Percentiles rank a stretch among this genome's conserved stretches.
These are phyloP conservation scores for Heteronetta atricapilla DNA, from an alignment of 2,113 vertebrate genomes.

Conservation along the genomic window DNA sequence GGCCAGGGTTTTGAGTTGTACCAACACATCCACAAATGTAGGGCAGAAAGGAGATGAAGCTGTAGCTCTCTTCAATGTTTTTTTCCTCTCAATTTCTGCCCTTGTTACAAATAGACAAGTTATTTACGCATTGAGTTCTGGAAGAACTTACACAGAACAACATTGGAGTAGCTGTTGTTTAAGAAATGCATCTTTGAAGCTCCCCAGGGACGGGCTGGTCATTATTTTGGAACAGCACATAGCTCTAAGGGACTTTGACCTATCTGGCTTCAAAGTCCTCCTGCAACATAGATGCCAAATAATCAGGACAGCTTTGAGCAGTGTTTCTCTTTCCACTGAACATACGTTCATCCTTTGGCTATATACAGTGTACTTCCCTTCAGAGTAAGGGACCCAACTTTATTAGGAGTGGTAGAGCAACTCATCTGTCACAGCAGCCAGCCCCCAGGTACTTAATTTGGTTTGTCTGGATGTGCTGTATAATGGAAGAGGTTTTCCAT, in stretches of 20 bases:
- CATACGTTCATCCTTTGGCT: not conserved
- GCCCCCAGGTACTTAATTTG: not conserved
- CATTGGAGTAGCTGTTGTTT: not conserved
- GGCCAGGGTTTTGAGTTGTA: not conserved
- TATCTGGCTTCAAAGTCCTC: not conserved
- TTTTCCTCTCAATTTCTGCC: not conserved
- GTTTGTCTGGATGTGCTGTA: not conserved
- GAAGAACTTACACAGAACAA: not conserved
- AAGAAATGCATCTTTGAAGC: not conserved
- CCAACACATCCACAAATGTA: not conserved
- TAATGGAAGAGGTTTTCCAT: not conserved
- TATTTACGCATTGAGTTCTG: not conserved
- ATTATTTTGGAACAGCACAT: not conserved
- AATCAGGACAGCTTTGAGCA: not conserved
- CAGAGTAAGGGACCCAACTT: not conserved
- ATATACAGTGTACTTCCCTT: not conserved
- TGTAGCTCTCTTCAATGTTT: not conserved
- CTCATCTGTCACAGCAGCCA: not conserved
- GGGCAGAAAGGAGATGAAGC: not conserved
- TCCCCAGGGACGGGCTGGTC: not conserved
- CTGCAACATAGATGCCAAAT: not conserved
- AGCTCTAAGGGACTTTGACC: not conserved
- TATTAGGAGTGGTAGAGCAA: not conserved
- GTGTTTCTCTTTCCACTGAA: not conserved
- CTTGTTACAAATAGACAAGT: not conserved